A percentile compares a stretch with the other conserved stretches of the same genome.
These are phyloP conservation scores for Corydoras maculifer DNA, from an alignment of 2,113 vertebrate genomes.

Conservation along the genomic window DNA sequence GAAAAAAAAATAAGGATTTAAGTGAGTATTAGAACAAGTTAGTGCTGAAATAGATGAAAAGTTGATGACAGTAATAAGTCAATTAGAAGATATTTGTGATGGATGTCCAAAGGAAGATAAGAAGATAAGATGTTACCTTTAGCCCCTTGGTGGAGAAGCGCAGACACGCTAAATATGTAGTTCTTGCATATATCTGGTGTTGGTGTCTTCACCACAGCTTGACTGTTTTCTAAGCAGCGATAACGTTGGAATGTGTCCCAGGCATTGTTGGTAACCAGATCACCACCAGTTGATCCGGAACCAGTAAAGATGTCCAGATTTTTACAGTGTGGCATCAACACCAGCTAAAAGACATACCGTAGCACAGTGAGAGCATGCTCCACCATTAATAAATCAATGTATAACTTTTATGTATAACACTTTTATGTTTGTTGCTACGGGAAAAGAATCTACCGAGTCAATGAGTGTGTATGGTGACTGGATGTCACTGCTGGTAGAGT, in stretches of 20 bases:
- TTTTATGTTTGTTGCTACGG: too few species aligned
- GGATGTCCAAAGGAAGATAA: too few species aligned
- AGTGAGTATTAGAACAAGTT: too few species aligned
- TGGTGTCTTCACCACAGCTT: constrained; percentile 82
- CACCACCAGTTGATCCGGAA: constrained; percentile 68
- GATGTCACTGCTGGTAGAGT: constrained; percentile 70
- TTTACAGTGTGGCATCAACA: constrained; percentile 92
- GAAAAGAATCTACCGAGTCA: constrained; percentile 78
- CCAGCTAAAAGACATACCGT: constrained; percentile 66
- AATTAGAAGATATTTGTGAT: too few species aligned
- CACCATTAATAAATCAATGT: too few species aligned
- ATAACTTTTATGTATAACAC: too few species aligned
- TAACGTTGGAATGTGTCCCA: constrained; percentile 96
- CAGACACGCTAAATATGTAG: constrained; percentile 91
- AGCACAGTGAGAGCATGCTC: too few species aligned
- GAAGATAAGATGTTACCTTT: constrained; percentile 62
- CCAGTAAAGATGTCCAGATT: constrained; percentile 88
- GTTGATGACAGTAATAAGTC: too few species aligned
- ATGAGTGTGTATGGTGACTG: constrained; percentile 88
- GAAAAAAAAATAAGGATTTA: too few species aligned
- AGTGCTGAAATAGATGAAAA: too few species aligned
- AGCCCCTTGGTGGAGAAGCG: constrained; percentile 80
- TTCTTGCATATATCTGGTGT: constrained; percentile 90
- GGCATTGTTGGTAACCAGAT: constrained; percentile 65
- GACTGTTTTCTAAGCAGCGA: constrained; percentile 90